Percentiles rank a stretch among this genome's conserved stretches.
Evolutionary conservation across 2,113 vertebrate species (phyloP).

Genomic region (Asarcornis scutulata): DNA sequence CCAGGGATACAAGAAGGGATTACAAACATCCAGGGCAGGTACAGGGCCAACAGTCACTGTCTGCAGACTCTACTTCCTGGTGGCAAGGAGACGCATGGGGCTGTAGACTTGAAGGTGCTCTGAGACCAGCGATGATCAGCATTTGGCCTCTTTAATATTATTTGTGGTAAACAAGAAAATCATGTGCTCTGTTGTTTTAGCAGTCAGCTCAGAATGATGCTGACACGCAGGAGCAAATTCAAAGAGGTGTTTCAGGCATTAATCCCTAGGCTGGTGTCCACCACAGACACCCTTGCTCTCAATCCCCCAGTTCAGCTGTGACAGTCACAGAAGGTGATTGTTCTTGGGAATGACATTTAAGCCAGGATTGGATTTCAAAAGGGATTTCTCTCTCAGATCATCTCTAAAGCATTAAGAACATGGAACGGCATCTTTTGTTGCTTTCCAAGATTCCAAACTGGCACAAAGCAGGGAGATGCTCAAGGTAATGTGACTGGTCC

Average conservation of each 20-base stretch:
- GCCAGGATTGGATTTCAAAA: not conserved
- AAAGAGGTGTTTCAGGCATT: not conserved
- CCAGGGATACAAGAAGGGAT: not conserved
- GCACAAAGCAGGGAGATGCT: not conserved
- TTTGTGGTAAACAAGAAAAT: fast-evolving
- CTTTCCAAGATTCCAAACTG: not conserved
- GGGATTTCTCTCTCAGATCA: not conserved
- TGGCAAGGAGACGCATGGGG: not conserved
- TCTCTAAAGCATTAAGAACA: not conserved
- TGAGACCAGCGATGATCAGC: fast-evolving
- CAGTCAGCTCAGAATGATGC: fast-evolving
- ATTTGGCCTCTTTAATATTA: not conserved
- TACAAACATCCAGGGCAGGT: not conserved
- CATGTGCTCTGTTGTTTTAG: not conserved
- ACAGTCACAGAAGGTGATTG: not conserved
- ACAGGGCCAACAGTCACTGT: fast-evolving
- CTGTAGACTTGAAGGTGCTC: not conserved
- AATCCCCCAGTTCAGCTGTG: not conserved
- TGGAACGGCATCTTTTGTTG: not conserved
- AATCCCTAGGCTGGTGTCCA: fast-evolving
- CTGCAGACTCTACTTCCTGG: not conserved
- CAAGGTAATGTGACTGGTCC: fast-evolving
- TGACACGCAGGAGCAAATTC: not conserved
- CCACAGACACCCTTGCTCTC: fast-evolving
- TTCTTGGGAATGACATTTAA: not conserved